A percentile compares a stretch with the other conserved stretches of the same genome.
These are phyloP conservation scores for Theristicus caerulescens DNA, from an alignment of 2,113 vertebrate species.

Conservation along the genomic window DNA sequence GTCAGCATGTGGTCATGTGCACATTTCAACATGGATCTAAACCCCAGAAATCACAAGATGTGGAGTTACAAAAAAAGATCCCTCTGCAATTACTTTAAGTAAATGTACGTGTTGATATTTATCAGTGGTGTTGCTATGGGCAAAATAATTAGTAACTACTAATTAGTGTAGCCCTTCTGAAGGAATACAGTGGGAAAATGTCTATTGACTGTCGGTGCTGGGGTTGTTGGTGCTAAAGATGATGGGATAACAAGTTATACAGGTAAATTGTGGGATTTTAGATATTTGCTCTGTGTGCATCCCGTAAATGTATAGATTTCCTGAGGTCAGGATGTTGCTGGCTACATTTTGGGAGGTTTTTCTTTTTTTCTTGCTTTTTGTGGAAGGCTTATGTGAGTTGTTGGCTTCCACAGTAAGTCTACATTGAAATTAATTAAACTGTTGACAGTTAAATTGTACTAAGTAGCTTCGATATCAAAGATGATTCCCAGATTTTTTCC, in stretches of 20 bases:
- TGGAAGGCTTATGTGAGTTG: not conserved
- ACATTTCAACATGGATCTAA: conserved; percentile 67
- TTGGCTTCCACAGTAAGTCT: conserved; percentile 39
- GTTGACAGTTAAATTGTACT: conserved; percentile 68
- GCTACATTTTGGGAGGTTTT: not conserved
- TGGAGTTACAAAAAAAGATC: conserved; percentile 50
- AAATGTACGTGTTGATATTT: conserved; percentile 59
- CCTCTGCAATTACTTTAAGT: conserved; percentile 61
- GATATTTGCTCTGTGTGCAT: not conserved
- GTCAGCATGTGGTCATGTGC: conserved; percentile 58
- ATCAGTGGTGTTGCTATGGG: not conserved
- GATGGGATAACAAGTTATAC: not conserved
- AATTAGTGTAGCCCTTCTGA: conserved; percentile 16
- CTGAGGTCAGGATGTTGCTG: not conserved
- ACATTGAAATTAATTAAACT: conserved; percentile 72
- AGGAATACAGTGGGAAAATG: not conserved
- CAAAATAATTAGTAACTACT: conserved; percentile 40
- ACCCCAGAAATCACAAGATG: conserved; percentile 59
- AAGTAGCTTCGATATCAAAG: conserved; percentile 64
- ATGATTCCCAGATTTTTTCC: conserved; percentile 68
- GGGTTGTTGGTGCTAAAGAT: not conserved
- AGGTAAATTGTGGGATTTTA: not conserved
- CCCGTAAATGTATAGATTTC: not conserved
- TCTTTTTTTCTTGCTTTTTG: not conserved
- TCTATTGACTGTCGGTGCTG: not conserved